phyloP scores from a whole-genome alignment of 1,140 invertebrate genomes.

The Drosophila mauritiana region DNA sequence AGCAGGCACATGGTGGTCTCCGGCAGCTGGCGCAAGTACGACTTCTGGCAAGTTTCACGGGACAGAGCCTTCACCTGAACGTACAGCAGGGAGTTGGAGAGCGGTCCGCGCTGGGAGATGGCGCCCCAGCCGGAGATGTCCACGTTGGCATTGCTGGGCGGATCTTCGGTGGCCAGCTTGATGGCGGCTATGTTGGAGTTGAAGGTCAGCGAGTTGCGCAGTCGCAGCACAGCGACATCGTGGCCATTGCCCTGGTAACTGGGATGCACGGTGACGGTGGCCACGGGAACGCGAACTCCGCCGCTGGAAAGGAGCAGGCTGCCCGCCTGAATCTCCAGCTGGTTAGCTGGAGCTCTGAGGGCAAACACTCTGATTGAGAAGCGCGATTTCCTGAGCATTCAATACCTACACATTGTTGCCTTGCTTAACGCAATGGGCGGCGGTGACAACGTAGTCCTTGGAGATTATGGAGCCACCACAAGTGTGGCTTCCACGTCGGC shows the following conservation, averaged over 20 bases:
- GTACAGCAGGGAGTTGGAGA: conserved; percentile 51
- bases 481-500: conserved; percentile 64
- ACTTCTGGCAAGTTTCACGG: conserved; percentile 29
- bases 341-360: conserved; percentile 9
- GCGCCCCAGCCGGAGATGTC: conserved; percentile 86
- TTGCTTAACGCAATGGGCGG: conserved; percentile 86
- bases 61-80: conserved; percentile 45
- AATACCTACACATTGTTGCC: conserved; percentile 34
- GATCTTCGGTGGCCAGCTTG: conserved; percentile 60
- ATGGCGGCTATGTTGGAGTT: conserved; percentile 74
- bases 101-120: conserved; percentile 48
- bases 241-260: conserved; percentile 52
- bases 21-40: conserved; percentile 26
- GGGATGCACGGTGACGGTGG: conserved; percentile 72
- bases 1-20: conserved; percentile 68
- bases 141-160: conserved; percentile 40
- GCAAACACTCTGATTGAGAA: not conserved
- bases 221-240: conserved; percentile 85
- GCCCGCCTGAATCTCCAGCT: conserved; percentile 55
- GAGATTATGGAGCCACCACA: conserved; percentile 87
- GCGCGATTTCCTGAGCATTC: too few relatives aligned
- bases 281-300: conserved; percentile 38
- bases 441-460: conserved; percentile 85
- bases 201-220: conserved; percentile 68
- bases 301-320: conserved; percentile 41